A percentile compares a stretch with the other conserved stretches of the same genome.
Evolutionary conservation across 2,888 invertebrate genomes (phyloP).

Genomic region (Incurvaria masculella): DNA sequence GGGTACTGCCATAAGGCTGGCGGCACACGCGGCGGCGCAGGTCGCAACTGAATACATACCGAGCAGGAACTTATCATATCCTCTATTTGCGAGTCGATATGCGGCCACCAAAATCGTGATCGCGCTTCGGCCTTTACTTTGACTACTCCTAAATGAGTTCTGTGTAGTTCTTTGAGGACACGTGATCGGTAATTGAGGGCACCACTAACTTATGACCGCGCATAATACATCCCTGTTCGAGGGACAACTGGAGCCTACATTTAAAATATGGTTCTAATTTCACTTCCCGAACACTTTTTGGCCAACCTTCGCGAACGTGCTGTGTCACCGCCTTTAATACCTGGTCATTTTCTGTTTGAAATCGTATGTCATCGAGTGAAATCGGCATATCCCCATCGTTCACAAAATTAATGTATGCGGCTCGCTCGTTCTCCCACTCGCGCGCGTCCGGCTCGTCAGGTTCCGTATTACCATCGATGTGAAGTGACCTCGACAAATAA

Average conservation of each 20-base stretch:
- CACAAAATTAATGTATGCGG: too few relatives aligned
- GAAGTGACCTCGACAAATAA: too few relatives aligned
- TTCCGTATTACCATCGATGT: too few relatives aligned
- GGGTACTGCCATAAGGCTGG: slow-evolving; percentile 11
- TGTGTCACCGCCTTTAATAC: slow-evolving; percentile 6
- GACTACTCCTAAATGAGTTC: slow-evolving; percentile 8
- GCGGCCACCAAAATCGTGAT: slow-evolving; percentile 12
- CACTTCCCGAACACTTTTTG: slow-evolving; percentile 7
- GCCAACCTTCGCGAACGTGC: slow-evolving; percentile 12
- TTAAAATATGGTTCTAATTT: slow-evolving; percentile 9
- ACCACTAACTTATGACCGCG: slow-evolving; percentile 14
- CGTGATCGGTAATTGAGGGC: not conserved
- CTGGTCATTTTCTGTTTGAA: slow-evolving; percentile 7
- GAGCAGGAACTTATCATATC: slow-evolving; percentile 5
- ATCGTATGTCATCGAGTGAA: too few relatives aligned
- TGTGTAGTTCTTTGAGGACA: slow-evolving; percentile 6
- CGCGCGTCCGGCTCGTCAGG: too few relatives aligned
- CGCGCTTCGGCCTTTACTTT: slow-evolving; percentile 8
- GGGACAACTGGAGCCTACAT: slow-evolving; percentile 10
- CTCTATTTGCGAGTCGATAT: slow-evolving; percentile 10
- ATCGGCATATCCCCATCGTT: too few relatives aligned
- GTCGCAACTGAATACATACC: slow-evolving; percentile 10
- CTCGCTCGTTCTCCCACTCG: too few relatives aligned
- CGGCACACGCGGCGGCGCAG: slow-evolving; percentile 12
- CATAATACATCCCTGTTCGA: slow-evolving; percentile 13